Conservation (phyloP, 1,140 invertebrate species). For the Heterodera schachtii region DNA sequence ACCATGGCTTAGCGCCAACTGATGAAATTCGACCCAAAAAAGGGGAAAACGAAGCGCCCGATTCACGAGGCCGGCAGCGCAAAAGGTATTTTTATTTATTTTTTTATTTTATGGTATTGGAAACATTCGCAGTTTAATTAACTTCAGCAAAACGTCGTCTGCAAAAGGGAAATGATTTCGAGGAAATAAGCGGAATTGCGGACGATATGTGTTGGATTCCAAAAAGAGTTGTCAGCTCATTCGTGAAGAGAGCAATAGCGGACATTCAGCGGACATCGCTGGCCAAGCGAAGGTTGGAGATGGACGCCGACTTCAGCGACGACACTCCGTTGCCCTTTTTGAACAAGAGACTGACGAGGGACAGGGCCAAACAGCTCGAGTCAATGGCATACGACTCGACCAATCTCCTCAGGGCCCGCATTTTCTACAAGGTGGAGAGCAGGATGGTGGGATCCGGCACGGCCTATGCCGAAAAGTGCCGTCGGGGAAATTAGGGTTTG, state of each 20-base stretch:
- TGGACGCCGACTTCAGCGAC: not conserved
- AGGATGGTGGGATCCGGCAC: too few species aligned
- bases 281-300: not conserved
- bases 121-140: not conserved
- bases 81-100: constrained; percentile 4
- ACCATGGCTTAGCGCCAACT: not conserved
- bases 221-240: not conserved
- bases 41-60: not conserved
- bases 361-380: not conserved
- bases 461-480: not conserved
- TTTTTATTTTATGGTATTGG: not conserved
- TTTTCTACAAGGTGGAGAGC: not conserved
- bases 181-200: not conserved
- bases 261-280: not conserved
- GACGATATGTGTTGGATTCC: constrained; percentile 17
- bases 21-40: not conserved
- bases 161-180: not conserved
- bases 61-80: not conserved
- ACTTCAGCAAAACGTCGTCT: not conserved
- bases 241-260: not conserved
- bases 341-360: not conserved
- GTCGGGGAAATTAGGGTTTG: not conserved
- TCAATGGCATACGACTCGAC: not conserved
- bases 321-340: not conserved
- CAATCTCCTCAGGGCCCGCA: not conserved